Percentiles rank a stretch among this genome's conserved stretches.
Conservation (phyloP, 1,140 invertebrate genomes). For the Drosophila eugracilis region DNA sequence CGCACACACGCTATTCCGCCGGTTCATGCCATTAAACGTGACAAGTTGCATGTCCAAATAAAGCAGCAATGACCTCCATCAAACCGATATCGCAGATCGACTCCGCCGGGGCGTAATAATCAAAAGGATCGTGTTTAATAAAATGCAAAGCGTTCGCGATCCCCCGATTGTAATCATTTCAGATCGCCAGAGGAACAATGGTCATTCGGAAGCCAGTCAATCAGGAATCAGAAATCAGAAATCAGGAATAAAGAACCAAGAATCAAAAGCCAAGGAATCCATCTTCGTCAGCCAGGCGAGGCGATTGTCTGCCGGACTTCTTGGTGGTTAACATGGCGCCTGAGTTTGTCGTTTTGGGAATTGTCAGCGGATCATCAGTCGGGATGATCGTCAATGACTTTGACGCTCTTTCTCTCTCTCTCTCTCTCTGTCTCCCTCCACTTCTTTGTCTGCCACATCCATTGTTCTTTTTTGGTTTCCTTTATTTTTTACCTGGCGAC, state of each 20-base stretch:
- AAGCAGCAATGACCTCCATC: conserved; percentile 59
- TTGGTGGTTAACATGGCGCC: conserved; percentile 83
- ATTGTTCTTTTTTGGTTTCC: conserved; percentile 29
- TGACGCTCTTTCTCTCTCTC: no score
- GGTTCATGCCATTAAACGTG: conserved; percentile 76
- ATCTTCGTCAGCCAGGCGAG: conserved; percentile 63
- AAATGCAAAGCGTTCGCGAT: conserved; percentile 71
- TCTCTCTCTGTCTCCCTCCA: no score
- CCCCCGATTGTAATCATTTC: conserved; percentile 41
- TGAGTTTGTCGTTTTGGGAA: conserved; percentile 81
- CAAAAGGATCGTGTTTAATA: conserved; percentile 78
- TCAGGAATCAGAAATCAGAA: conserved; percentile 39
- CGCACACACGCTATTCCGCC: conserved; percentile 36
- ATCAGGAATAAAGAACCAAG: not conserved
- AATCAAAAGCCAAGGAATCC: conserved; percentile 41
- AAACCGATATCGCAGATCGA: conserved; percentile 49
- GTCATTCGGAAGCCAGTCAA: conserved; percentile 34
- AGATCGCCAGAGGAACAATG: conserved; percentile 53
- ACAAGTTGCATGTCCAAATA: conserved; percentile 82
- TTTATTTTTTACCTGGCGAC: conserved; percentile 19
- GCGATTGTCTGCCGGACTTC: conserved; percentile 66
- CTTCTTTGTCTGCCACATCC: conserved; percentile 40
- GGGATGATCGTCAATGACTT: conserved; percentile 75
- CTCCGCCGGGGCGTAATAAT: conserved; percentile 59
- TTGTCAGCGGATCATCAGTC: conserved; percentile 77